Percentiles rank a stretch among this genome's conserved stretches.
These are phyloP conservation scores for Trinorchestia longiramus DNA, from an alignment of 1,140 invertebrate species.

Conservation along the genomic window DNA sequence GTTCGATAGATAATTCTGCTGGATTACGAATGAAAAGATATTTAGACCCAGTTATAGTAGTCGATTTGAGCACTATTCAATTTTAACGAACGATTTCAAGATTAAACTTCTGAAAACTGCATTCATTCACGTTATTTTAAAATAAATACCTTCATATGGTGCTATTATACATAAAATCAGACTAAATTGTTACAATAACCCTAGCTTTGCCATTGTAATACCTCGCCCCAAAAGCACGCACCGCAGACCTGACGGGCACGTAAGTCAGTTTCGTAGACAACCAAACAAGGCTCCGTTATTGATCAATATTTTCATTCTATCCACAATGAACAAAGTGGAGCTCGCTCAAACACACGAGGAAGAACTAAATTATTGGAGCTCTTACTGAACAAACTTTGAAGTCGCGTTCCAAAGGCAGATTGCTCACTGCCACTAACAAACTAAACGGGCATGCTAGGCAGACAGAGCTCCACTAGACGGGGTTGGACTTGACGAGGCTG, in stretches of 20 bases:
- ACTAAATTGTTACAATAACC: slow-evolving; percentile 55
- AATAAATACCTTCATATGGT: background rate
- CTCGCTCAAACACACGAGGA: background rate
- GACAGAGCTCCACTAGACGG: slow-evolving; percentile 58
- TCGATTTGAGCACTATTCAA: background rate
- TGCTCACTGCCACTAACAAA: background rate
- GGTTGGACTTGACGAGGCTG: slow-evolving; percentile 81
- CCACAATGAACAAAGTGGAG: background rate
- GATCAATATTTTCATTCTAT: background rate
- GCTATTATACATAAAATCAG: background rate
- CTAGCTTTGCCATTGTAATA: background rate
- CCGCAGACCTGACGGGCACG: no score
- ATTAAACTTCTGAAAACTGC: background rate
- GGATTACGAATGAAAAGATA: background rate
- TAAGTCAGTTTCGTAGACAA: background rate
- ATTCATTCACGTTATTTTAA: background rate
- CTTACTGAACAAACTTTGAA: background rate
- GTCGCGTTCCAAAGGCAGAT: background rate
- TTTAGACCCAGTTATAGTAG: background rate
- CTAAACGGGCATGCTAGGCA: background rate
- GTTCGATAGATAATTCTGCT: background rate
- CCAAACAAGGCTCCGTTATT: background rate
- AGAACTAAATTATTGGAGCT: background rate
- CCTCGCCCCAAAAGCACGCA: background rate
- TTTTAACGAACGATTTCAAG: background rate